These are phyloP conservation scores for Neoascia interrupta DNA, from an alignment of 2,888 invertebrate species.

Conservation along the genomic window DNA sequence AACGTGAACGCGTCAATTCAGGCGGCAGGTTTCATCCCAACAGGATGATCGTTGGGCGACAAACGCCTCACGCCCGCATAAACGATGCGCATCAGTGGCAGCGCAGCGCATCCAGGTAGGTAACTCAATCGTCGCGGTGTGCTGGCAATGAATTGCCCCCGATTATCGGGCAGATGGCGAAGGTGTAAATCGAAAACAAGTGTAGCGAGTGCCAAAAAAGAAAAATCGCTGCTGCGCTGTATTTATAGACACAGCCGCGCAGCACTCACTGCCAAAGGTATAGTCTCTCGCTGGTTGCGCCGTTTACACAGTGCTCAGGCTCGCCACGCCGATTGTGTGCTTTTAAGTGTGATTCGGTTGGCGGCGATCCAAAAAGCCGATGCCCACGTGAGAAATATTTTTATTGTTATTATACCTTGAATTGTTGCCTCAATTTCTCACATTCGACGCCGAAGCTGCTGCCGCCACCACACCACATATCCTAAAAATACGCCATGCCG, in stretches of 20 bases:
- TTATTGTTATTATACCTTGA: constrained; percentile 69
- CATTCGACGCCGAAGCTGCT: constrained; percentile 66
- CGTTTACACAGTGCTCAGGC: neutral
- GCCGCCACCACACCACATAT: constrained; percentile 68
- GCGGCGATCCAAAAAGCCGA: constrained; percentile 64
- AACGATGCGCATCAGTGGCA: neutral
- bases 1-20: neutral
- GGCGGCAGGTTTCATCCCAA: no score
- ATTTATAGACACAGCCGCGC: constrained; percentile 59
- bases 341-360: constrained; percentile 66
- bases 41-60: no score
- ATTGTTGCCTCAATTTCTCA: constrained; percentile 69
- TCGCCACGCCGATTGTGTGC: constrained; percentile 58
- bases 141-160: constrained; percentile 62
- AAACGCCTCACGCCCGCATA: neutral
- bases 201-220: constrained; percentile 60
- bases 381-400: constrained; percentile 70
- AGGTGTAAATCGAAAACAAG: constrained; percentile 68
- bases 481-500: constrained; percentile 46
- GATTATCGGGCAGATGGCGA: constrained; percentile 58
- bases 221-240: constrained; percentile 34
- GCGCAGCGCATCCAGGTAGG: constrained; percentile 40
- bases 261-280: constrained; percentile 46
- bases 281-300: constrained; percentile 1
- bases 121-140: constrained; percentile 60